Conservation (phyloP, 2,113 vertebrate species). For the Apus apus region DNA sequence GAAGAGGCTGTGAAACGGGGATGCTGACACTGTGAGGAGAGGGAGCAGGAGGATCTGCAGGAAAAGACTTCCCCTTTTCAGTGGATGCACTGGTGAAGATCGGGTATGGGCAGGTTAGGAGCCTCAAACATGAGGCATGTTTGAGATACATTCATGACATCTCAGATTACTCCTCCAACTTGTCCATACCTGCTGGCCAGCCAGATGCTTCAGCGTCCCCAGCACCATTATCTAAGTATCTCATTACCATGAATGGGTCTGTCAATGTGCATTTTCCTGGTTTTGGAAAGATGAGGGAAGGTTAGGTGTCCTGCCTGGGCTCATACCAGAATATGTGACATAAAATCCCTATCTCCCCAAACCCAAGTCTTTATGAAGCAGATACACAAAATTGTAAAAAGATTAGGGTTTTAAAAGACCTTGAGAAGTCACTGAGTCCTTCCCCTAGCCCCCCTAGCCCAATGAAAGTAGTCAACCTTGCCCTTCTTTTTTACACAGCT, state of each 20-base stretch:
- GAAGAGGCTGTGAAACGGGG: not conserved
- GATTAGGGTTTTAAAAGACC: not conserved
- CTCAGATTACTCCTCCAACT: not conserved
- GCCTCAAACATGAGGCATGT: not conserved
- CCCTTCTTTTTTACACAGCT: not conserved
- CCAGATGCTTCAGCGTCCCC: not conserved
- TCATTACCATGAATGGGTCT: not conserved
- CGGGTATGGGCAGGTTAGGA: not conserved
- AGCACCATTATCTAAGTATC: not conserved
- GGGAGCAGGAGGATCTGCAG: not conserved
- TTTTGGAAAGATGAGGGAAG: not conserved
- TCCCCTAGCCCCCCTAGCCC: not conserved
- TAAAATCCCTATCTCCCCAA: not conserved
- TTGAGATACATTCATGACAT: not conserved
- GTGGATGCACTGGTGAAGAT: not conserved
- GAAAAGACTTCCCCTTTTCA: not conserved
- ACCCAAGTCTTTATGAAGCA: fast-evolving
- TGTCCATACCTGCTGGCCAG: not conserved
- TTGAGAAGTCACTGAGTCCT: not conserved
- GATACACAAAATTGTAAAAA: not conserved
- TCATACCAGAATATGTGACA: not conserved
- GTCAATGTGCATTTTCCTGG: not conserved
- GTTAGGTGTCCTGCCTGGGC: not conserved
- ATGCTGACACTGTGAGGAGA: not conserved
- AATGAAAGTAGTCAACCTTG: not conserved